Base-by-base conservation (phyloP, 2,113 vertebrate genomes). In the Rhinopithecus roxellana region DNA sequence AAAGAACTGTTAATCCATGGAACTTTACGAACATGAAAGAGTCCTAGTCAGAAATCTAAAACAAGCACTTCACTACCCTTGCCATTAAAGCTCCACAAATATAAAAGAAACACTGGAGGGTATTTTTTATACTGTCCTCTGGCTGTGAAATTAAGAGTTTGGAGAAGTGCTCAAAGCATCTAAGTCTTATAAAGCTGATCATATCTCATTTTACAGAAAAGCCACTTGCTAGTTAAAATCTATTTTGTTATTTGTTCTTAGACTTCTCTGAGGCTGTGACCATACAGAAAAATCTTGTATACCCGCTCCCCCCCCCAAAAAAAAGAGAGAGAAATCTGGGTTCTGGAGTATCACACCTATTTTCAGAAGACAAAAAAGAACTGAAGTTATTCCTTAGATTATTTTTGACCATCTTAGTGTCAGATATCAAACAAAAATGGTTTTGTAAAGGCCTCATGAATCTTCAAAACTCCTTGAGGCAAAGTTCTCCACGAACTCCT, bases 1-100 rank as follows among this genome's bases (percentile, higher is more conserved):
- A 97, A 95, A 96, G 94, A 97, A 97, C 75, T 67, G 78, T 23
- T 84, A 94, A 89, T 85, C 93, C 84, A 83, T 61, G 4, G 1
- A 79, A 96, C 43, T 0, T 3, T 0, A 84, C 10, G 35, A 64
- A 61, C 45, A 61, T 0, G 45, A 75, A 89, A 0, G 27, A 96
- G 50, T 22, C 70, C 83, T 79, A 95, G 70, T 70, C 52, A 86
- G 90, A 96, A 94, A 72, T 97, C 48, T 83, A 80, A 95, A 83
- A 59, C n/a, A 91, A 59, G 92, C 38, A 70, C 57, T 6, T 3
- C 5, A 14, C 81, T 57, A 30, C 8, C 61, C 67, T 86, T 40
- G 35, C 94, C 74, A 89, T 61, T 5, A 7, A 48, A 77, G 69
- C 77, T 94, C 79, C 18, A 32, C 5, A 87, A 11, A 78, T 18